phyloP scores from a whole-genome alignment of 2,113 vertebrate species.

The Rousettus leschenaultii region DNA sequence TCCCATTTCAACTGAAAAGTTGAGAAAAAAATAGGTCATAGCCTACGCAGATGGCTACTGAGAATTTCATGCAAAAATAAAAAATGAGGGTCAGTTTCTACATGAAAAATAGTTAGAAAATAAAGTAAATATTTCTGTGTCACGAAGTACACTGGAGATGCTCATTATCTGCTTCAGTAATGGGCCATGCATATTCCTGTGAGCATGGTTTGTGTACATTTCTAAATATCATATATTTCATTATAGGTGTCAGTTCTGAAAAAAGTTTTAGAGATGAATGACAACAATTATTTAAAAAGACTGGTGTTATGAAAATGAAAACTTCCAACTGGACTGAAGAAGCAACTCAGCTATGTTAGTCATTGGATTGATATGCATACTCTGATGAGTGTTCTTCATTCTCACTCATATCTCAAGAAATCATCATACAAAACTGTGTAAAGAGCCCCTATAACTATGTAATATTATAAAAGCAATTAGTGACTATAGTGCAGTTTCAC shows the following conservation, averaged over 20 bases:
- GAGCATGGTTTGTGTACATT: not conserved
- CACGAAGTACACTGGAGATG: not conserved
- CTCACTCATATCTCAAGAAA: not conserved
- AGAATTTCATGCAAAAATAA: conserved; percentile 63
- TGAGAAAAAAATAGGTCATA: conserved; percentile 74
- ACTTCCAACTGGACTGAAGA: not conserved
- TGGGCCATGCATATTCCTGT: not conserved
- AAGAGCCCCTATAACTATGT: not conserved
- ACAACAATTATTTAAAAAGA: not conserved
- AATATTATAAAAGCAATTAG: not conserved
- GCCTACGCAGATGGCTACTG: conserved; percentile 75
- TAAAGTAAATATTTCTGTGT: not conserved
- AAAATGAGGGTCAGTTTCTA: conserved; percentile 55
- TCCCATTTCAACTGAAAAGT: conserved; percentile 73
- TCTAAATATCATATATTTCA: not conserved
- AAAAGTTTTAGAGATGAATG: not conserved
- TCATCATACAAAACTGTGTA: not conserved
- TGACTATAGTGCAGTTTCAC: not conserved
- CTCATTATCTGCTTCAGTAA: not conserved
- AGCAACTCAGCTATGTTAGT: not conserved
- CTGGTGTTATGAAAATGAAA: not conserved
- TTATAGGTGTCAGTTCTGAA: not conserved
- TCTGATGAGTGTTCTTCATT: not conserved
- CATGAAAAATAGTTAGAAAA: conserved; percentile 21
- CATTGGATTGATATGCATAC: not conserved